These are phyloP conservation scores for Aulostomus chinensis DNA, from an alignment of 2,797 vertebrate genomes.

Conservation along the genomic window DNA sequence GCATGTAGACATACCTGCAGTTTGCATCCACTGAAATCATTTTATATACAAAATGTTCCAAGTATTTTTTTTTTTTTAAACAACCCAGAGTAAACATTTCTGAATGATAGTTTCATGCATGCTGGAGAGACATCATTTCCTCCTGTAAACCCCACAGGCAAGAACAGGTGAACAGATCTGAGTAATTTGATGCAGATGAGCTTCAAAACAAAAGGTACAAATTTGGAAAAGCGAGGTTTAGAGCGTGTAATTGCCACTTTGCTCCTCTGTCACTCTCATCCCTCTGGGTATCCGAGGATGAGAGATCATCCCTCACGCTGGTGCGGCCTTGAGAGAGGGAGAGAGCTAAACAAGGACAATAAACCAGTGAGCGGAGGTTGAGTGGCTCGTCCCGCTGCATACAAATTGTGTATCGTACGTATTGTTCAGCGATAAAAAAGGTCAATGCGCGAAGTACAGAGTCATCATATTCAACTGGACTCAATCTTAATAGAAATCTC, in stretches of 20 bases:
- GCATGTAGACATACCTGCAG: too few species aligned
- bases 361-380: constrained; percentile 19
- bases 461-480: constrained; percentile 18
- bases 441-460: constrained; percentile 2
- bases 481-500: constrained; percentile 48
- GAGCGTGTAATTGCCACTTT: constrained; percentile 35
- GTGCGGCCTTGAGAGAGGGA: constrained; percentile 37
- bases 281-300: constrained; percentile 28
- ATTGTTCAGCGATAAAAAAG: constrained; percentile 10
- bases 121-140: too few species aligned
- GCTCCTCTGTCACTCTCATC: constrained; percentile 18
- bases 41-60: too few species aligned
- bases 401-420: constrained; percentile 42
- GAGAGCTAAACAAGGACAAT: constrained; percentile 40
- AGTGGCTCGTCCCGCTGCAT: constrained; percentile 34
- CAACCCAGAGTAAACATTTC: too few species aligned
- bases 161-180: background rate
- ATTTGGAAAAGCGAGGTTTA: constrained; percentile 15
- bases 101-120: too few species aligned
- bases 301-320: constrained; percentile 43
- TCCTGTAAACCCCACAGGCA: too few species aligned
- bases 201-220: constrained; percentile 2
- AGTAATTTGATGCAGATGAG: constrained; percentile 34
- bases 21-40: too few species aligned
- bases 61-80: too few species aligned